These are phyloP conservation scores for Ascidia mentula DNA, from an alignment of 23 tunicate genomes.

Conservation along the genomic window DNA sequence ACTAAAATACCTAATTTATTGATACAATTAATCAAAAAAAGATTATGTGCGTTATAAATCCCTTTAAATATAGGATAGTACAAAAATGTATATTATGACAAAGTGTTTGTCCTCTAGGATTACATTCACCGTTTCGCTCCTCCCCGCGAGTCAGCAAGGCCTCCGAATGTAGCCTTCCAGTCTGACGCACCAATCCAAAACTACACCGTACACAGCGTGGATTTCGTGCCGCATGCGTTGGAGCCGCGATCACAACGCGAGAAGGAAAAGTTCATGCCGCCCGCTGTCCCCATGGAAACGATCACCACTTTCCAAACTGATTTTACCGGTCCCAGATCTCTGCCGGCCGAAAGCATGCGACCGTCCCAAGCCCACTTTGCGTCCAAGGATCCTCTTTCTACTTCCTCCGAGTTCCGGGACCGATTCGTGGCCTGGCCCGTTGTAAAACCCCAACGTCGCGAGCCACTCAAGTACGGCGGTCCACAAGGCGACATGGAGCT, in stretches of 20 bases:
- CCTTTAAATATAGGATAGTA: too few species aligned
- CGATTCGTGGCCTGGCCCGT: slow-evolving; percentile 87
- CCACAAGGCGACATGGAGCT: slow-evolving; percentile 81
- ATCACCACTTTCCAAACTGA: slow-evolving; percentile 57
- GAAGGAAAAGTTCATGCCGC: slow-evolving; percentile 43
- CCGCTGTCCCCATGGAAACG: slow-evolving; percentile 70
- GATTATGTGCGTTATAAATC: too few species aligned
- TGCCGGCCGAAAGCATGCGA: slow-evolving; percentile 80
- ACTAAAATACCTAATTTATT: too few species aligned
- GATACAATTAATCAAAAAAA: too few species aligned
- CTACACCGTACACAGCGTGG: slow-evolving; percentile 50
- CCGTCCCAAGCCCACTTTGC: slow-evolving; percentile 52
- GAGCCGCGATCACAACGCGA: slow-evolving; percentile 54
- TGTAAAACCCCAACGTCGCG: slow-evolving; percentile 43
- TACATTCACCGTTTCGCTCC: slow-evolving; percentile 57
- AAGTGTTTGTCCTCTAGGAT: slow-evolving; percentile 27
- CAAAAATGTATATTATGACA: neutral
- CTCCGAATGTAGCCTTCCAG: slow-evolving; percentile 67
- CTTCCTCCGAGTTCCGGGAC: slow-evolving; percentile 87
- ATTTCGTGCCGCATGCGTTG: slow-evolving; percentile 59
- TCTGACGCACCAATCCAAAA: slow-evolving; percentile 79
- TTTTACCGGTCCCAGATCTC: slow-evolving; percentile 48
- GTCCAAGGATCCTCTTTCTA: slow-evolving; percentile 67
- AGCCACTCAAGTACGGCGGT: slow-evolving; percentile 40
- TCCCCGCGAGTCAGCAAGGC: slow-evolving; percentile 77